Base-by-base conservation (phyloP, 1,140 invertebrate species). In the Caenorhabditis inopinata region DNA sequence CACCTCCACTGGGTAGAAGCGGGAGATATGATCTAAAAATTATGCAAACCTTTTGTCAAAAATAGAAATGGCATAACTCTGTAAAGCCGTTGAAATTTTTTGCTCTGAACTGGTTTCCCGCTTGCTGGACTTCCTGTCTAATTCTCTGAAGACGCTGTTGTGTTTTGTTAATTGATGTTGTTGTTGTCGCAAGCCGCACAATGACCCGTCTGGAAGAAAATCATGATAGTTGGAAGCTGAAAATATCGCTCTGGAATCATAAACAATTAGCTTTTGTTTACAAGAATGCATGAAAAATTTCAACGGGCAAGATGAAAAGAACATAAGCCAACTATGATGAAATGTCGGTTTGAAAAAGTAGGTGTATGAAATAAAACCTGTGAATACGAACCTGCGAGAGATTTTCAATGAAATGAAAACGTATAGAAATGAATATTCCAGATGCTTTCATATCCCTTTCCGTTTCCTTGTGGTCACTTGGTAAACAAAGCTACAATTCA, bases 151-250 rank as follows among this genome's bases (percentile, higher is more conserved):
- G 27, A 68, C 58, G 32, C 2, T 18, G 53, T 32, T 38, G 58
- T 68, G 29, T 68, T 68, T 38, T 38, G 58, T 68, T 68, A n/a
- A 18, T 68, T 68, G 58, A 18, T 68, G 25, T 68, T 68, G 58
- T 68, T 68, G 58, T 68, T 38, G 29, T 62, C 25, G 27, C 35
- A 7, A 18, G 38, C 58, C 58, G 23, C 58, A 21, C 21, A 68
- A 29, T 68, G 58, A 68, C 58, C 58, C 58, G 58, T 68, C 58
- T 68, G 58, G 58, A 68, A 68, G n/a, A 68, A 68, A 68, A 42
- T 32, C 32, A 68, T 68, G 58, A 42, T 38, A 68, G 58, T 68
- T 42, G 23, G 32, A 12, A 14, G 32, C 58, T 68, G 58, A 42
- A 68, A 38, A 68, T 68, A 68, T 21, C 58, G 25, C 38, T 68